Evolutionary conservation across 1,140 invertebrate genomes (phyloP).

Genomic region (Temnothorax longispinosus): DNA sequence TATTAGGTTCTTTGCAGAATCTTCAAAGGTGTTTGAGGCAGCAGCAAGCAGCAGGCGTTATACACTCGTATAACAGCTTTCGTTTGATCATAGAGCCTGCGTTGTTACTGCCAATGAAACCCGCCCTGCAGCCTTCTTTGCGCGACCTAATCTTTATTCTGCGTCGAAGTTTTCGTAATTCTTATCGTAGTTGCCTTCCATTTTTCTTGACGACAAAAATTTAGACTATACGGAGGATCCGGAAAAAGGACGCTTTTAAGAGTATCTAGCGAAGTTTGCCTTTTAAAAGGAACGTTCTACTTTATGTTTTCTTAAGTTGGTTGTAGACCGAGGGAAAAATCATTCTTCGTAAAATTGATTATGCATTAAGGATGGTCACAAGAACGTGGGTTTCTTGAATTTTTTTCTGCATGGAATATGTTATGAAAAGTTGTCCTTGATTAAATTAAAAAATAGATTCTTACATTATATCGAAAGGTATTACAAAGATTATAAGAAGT

Average conservation of each 20-base stretch:
- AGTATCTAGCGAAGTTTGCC: slow-evolving; percentile 44
- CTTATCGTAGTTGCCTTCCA: slow-evolving; percentile 20
- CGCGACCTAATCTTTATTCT: slow-evolving; percentile 35
- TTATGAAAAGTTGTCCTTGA: not conserved
- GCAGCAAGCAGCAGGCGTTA: slow-evolving; percentile 18
- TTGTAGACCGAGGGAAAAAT: slow-evolving; percentile 20
- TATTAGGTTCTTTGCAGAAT: slow-evolving; percentile 17
- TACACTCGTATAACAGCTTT: slow-evolving; percentile 18
- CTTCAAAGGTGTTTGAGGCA: slow-evolving; percentile 34
- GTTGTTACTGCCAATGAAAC: slow-evolving; percentile 45
- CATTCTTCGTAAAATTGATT: slow-evolving; percentile 46
- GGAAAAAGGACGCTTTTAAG: slow-evolving; percentile 25
- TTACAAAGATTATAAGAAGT: not conserved
- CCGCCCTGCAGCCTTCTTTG: not conserved
- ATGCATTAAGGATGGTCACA: not conserved
- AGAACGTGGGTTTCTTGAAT: slow-evolving; percentile 2
- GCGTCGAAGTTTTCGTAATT: slow-evolving; percentile 42
- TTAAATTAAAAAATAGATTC: not conserved
- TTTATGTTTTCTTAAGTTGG: slow-evolving; percentile 30
- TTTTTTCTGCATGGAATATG: not conserved
- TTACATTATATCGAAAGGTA: not conserved
- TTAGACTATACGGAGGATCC: slow-evolving; percentile 36
- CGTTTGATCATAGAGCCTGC: slow-evolving; percentile 29
- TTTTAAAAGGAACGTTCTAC: slow-evolving; percentile 31
- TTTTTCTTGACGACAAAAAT: slow-evolving; percentile 28